Conservation (phyloP, 2,888 invertebrate genomes). For the Chymomyza fuscimana region DNA sequence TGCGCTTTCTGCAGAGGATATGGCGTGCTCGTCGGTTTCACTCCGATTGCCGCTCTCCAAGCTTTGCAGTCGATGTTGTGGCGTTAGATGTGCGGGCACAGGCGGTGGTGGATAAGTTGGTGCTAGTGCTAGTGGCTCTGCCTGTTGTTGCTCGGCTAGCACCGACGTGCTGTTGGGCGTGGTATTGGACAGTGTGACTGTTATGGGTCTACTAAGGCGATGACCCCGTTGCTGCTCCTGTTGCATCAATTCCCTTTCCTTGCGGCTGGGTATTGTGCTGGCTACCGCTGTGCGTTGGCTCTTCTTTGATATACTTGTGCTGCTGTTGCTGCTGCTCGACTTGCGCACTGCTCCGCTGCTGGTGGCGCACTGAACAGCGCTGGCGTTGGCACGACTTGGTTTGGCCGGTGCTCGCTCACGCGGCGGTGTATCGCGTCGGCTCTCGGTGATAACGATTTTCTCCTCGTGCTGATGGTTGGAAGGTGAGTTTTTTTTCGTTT, state of each 20-base stretch:
- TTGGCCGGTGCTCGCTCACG: constrained; percentile 77
- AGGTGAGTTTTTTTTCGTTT: constrained; percentile 42
- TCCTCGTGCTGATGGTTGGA: constrained; percentile 50
- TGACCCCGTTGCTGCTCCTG: constrained; percentile 73
- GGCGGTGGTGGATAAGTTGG: constrained; percentile 29
- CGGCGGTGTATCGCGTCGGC: constrained; percentile 78
- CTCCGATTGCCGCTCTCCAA: constrained; percentile 42
- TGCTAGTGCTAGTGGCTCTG: constrained; percentile 17
- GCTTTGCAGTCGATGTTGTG: constrained; percentile 30
- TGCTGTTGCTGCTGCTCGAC: constrained; percentile 38
- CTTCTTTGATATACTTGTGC: constrained; percentile 21
- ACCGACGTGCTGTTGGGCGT: constrained; percentile 26
- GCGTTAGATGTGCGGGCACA: constrained; percentile 20
- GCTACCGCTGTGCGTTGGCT: constrained; percentile 13
- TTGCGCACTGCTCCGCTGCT: constrained; percentile 56
- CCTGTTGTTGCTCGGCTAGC: constrained; percentile 18
- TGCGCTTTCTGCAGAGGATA: constrained; percentile 75
- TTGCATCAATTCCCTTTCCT: constrained; percentile 60
- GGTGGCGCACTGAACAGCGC: constrained; percentile 45
- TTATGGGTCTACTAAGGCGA: constrained; percentile 68
- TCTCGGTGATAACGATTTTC: constrained; percentile 77
- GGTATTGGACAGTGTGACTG: constrained; percentile 34
- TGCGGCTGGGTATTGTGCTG: constrained; percentile 35
- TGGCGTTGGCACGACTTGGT: constrained; percentile 66
- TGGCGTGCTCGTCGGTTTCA: constrained; percentile 55